Base-by-base conservation (phyloP, 37 sponge, comb jelly and placozoan genomes). In the Halisarca cf. caerulea region DNA sequence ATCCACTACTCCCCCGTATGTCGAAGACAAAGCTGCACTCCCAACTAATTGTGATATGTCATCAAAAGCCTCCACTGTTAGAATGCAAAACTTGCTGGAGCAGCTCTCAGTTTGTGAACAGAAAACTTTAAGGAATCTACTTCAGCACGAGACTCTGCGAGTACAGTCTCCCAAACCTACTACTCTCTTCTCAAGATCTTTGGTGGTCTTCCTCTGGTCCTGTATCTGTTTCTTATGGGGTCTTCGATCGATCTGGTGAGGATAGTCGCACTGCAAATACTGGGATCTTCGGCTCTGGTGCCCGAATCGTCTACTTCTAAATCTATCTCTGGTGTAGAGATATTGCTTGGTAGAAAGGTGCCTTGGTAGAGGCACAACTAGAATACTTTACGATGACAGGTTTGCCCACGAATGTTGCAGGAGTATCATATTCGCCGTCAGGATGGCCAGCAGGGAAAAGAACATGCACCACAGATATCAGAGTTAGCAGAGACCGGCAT, bases 61-160 rank as follows among this genome's bases (percentile, higher is more conserved):
- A 40, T 74, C 77, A 74, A 74, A 74, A 17, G 77, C 20, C 35
- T 74, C 77, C 35, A 40, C 44, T 74, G 77, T n/a, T 41, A 74
- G 45, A 74, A 74, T 42, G 17, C 35, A 23, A 74, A 74, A 14
- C 15, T 41, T 24, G 18, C 44, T 14, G 77, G 77, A 42, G 41
- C 45, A 41, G 77, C 41, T 35, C 45, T 37, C 9, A 74, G 77
- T 40, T 74, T 74, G 44, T 11, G n/a, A 74, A 35, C 41, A 35
- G 77, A 74, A 40, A 36, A 36, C 77, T 14, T 74, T 11, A 74
- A 42, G 18, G 8, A 36, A 36, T 74, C 77, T 25, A 78, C 53
- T 30, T 78, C 54, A 7, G 11, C 79, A 51, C 54, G 25, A 11
- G 53, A 78, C 21, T 78, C 53, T 78, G 79, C 21, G 24, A 51